A percentile compares a stretch with the other conserved stretches of the same genome.
These are phyloP conservation scores for Piaya cayana DNA, from an alignment of 2,113 vertebrate genomes.

Conservation along the genomic window DNA sequence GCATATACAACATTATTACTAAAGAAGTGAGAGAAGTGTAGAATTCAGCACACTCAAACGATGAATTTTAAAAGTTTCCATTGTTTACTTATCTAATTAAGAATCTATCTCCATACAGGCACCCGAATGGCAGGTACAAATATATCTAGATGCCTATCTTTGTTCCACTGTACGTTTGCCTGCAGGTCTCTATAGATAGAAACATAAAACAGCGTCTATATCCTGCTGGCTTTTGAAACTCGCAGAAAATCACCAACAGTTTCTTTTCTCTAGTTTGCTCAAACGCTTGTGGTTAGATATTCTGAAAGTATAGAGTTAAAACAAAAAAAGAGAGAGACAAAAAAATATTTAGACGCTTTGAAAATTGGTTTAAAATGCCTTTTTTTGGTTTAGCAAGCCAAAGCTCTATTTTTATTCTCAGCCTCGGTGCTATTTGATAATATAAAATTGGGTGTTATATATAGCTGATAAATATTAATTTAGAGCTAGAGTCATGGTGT, in stretches of 20 bases:
- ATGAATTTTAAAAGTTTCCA: constrained; percentile 78
- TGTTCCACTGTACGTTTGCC: constrained; percentile 77
- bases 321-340: neutral
- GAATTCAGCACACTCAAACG: neutral
- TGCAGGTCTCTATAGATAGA: constrained; percentile 70
- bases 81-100: constrained; percentile 75
- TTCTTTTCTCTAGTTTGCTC: constrained; percentile 71
- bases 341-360: neutral
- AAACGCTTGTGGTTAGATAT: constrained; percentile 65
- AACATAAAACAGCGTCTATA: constrained; percentile 67
- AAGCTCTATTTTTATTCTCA: neutral
- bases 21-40: neutral
- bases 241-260: constrained; percentile 75
- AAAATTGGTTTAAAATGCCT: neutral
- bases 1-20: neutral
- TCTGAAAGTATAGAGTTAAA: constrained; percentile 43
- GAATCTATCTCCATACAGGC: constrained; percentile 62
- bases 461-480: neutral
- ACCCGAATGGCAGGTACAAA: constrained; percentile 62
- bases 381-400: neutral
- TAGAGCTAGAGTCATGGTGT: neutral
- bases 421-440: neutral
- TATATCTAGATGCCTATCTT: constrained; percentile 70
- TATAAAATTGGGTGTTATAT: neutral
- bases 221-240: constrained; percentile 72